Percentiles rank a stretch among this genome's conserved stretches.
Conservation (phyloP, 2,888 invertebrate species). For the Lithophane socia region DNA sequence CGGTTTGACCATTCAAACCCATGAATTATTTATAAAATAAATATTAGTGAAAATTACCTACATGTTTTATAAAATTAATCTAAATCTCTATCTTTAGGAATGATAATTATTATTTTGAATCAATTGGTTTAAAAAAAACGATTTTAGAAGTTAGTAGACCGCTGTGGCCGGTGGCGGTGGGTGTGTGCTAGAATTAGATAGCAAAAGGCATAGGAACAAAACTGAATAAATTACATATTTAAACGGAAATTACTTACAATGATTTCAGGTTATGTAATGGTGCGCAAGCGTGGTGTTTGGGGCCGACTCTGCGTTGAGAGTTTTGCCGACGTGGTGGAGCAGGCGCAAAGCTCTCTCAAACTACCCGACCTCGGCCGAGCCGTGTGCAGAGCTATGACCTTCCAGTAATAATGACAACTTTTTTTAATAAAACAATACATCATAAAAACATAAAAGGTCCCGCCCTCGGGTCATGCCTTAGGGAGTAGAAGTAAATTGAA, state of each 20-base stretch:
- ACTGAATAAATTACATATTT: background rate
- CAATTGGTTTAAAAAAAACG: background rate
- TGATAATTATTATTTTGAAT: background rate
- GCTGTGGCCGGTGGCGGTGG: background rate
- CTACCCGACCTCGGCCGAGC: slow-evolving; percentile 93
- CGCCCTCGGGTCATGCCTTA: background rate
- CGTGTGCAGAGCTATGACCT: slow-evolving; percentile 94
- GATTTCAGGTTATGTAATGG: slow-evolving; percentile 92
- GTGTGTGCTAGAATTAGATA: background rate
- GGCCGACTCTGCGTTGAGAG: slow-evolving; percentile 94
- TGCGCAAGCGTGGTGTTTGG: slow-evolving; percentile 94
- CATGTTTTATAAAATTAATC: background rate
- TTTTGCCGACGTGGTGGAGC: slow-evolving; percentile 90
- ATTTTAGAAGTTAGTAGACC: background rate
- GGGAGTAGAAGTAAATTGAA: slow-evolving; percentile 16
- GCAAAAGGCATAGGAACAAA: background rate
- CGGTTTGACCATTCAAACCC: background rate
- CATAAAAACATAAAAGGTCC: background rate
- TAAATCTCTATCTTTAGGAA: background rate
- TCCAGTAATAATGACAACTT: slow-evolving; percentile 89
- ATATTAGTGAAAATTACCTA: background rate
- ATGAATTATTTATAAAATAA: background rate
- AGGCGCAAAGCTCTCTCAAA: slow-evolving; percentile 91
- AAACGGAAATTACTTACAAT: background rate
- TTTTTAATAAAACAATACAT: slow-evolving; percentile 1